Conservation (phyloP, 2,888 invertebrate genomes). For the Frankliniella intonsa region DNA sequence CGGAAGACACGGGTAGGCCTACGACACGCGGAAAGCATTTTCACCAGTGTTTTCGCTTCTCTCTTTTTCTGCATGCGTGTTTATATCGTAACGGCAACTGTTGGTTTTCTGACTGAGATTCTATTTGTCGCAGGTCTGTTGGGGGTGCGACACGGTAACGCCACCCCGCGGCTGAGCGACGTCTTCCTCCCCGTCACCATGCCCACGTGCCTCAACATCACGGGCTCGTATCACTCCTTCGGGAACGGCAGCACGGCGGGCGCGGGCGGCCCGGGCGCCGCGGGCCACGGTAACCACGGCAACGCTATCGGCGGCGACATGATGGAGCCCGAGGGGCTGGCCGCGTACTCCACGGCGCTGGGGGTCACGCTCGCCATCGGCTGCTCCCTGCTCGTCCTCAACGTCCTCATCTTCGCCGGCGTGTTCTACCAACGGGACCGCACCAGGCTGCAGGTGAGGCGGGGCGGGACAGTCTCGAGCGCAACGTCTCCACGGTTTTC, state of each 20-base stretch:
- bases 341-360: constrained; percentile 69
- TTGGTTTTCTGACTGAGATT: background rate
- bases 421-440: constrained; percentile 79
- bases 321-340: constrained; percentile 70
- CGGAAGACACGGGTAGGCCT: constrained; percentile 34
- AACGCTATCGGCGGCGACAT: constrained; percentile 70
- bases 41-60: too few relatives aligned
- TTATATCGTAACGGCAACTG: background rate
- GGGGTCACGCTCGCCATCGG: constrained; percentile 78
- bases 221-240: constrained; percentile 67
- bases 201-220: constrained; percentile 65
- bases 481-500: background rate
- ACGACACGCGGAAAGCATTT: too few relatives aligned
- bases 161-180: constrained; percentile 41
- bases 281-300: constrained; percentile 51
- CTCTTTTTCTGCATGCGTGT: too few relatives aligned
- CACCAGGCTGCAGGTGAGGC: constrained; percentile 64
- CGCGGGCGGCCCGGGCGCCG: constrained; percentile 46
- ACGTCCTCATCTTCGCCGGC: constrained; percentile 77
- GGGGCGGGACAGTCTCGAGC: background rate
- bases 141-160: constrained; percentile 52
- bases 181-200: constrained; percentile 58
- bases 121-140: background rate
- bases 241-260: constrained; percentile 53
- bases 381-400: constrained; percentile 72